Base-by-base conservation (phyloP, 2,113 vertebrate species). In the Mesitornis unicolor region DNA sequence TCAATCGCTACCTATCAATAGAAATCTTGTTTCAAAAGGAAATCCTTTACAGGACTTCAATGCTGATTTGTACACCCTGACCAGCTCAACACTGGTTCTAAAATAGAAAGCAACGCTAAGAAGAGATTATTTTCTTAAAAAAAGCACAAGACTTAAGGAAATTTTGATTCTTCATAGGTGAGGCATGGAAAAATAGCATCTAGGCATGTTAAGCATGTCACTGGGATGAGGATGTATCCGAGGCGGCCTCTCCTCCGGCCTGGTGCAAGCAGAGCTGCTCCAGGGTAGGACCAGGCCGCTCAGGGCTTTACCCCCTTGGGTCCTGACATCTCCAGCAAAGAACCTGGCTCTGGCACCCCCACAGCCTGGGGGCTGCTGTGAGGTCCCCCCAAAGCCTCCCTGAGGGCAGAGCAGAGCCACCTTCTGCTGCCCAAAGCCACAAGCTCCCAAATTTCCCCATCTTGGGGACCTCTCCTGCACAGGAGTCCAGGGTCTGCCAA, bases 301-400 rank as follows among this genome's bases (percentile, higher is more conserved):
- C 63, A 47, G 24, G n/a, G 53, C 42, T 78, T 29, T 57, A 20
- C 8, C 33, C 21, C 2, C 0, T 8, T 13, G 24, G 12, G 19
- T 47, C n/a, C 31, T 31, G 43, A 54, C 60, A 42, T 5, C 31
- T 31, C 54, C 25, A 10, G 5, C 2, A 54, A 45, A n/a, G 29
- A 63, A 31, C 20, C 25, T 19, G 14, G 19, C 56, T 31, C 40
- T 16, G 40, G 14, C 3, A 1, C 6, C 47, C 31, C 2, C 0
- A 31, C n/a, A 53, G 19, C 45, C 33, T 11, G 33, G 13, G 51
- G 28, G 22, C 33, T 63, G 85, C 40, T 40, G 13, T 5, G 11
- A 31, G n/a, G n/a, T 53, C 7, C 38, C 36, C 61, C 15, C 31
- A 33, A 18, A 57, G 50, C 21, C 33, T 38, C 77, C 45, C n/a